A percentile compares a stretch with the other conserved stretches of the same genome.
Evolutionary conservation across 35 echinoderm and acorn worm species (phyloP).

Genomic region (Eucidaris tribuloides): DNA sequence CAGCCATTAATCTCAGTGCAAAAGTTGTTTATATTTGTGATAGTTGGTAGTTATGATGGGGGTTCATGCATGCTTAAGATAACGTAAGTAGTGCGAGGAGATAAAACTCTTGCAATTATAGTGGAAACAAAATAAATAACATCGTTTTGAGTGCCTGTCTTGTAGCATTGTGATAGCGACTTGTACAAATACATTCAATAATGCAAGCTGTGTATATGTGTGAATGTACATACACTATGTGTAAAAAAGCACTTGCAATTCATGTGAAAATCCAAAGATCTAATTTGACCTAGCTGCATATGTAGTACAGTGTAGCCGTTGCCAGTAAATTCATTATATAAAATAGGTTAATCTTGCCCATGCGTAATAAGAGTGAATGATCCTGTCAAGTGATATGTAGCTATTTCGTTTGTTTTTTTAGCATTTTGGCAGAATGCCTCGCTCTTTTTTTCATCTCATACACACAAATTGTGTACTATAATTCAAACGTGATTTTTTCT

Average conservation of each 20-base stretch:
- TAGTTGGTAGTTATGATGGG: slow-evolving; percentile 18
- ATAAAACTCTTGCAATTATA: not conserved
- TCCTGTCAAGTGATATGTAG: not conserved
- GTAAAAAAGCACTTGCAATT: not conserved
- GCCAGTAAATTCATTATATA: not conserved
- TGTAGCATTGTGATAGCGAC: not conserved
- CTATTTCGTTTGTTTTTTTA: not conserved
- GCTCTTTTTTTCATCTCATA: not conserved
- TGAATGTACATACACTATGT: too few relatives aligned
- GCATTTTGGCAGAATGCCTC: not conserved
- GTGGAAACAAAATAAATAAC: not conserved
- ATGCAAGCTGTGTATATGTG: slow-evolving; percentile 21
- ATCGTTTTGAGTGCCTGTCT: not conserved
- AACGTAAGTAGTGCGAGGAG: not conserved
- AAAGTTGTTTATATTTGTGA: slow-evolving; percentile 10
- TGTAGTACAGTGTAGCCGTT: not conserved
- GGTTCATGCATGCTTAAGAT: not conserved
- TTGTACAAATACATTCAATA: not conserved
- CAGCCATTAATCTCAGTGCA: not conserved
- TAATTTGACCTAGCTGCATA: not conserved
- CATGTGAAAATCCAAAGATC: not conserved
- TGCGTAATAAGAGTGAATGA: not conserved
- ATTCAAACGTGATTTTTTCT: not conserved
- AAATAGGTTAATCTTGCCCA: slow-evolving; percentile 16
- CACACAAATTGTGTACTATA: not conserved